Evolutionary conservation across 2,888 invertebrate species (phyloP), one percentile per base, ranked within the genome.

Genomic region (Fissipunctia ypsillon): DNA sequence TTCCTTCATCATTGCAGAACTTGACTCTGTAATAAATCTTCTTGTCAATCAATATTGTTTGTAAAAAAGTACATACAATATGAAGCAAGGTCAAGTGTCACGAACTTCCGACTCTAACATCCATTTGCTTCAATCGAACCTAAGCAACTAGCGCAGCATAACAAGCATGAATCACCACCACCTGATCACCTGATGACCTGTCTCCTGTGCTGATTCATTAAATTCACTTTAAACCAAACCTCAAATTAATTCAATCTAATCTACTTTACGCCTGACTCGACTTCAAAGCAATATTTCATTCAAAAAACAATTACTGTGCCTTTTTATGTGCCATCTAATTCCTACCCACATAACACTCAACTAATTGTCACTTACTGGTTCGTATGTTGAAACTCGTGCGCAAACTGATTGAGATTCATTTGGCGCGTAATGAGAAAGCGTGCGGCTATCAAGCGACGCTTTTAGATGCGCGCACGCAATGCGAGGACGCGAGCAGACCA

Each of bases 371-470:
- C 74, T 83, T 65, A 69, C 61, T 48, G 25, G 68, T 61, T 43
- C 25, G 57, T 60, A 57, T 76, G 84, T 78, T 59, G 78, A 81
- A 84, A 84, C 78, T 78, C 80, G 78, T 78, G 78, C 81, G 69
- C 75, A 68, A 67, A 73, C 80, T 87, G 80, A 80, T 88, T 88
- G 84, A 67, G 81, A 88, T 88, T 88, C 88, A 81, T 84, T 82
- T 66, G 77, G 74, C 78, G 88, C 73, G 78, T 83, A 88, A 87
- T 86, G 85, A 81, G 88, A 87, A 88, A 87, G 87, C 78, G 84
- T 74, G 82, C 70, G 69, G 76, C 76, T 80, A 81, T 78, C 79
- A 80, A 76, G 70, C 80, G 82, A 77, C 81, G 76, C 60, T 80
- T 83, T 81, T 75, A 83, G 78, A 81, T 79, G 84, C 78, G 79